Evolutionary conservation across 2,888 invertebrate species (phyloP), one percentile per base, ranked within the genome.

Genomic region (Chrysomela aeneicollis): DNA sequence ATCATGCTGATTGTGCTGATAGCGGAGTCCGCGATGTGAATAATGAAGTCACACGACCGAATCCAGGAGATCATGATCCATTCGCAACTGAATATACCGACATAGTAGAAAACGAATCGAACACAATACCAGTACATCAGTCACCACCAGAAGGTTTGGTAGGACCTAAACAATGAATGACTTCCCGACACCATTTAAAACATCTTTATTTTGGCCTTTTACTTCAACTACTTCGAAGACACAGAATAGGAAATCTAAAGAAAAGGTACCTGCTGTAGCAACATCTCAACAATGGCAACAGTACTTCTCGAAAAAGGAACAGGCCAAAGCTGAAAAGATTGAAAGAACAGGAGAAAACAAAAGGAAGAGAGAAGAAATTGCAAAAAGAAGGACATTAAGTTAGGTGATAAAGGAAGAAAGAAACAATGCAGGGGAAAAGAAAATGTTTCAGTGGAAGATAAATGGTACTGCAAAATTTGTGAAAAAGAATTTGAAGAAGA

Each of bases 231-330:
- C n/a, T n/a, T 42, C 12, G 3, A 17, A 42, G 42, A 17, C 4
- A 42, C 42, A 17, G 10, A 42, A 42, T 6, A 3, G 17, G 12
- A 42, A 42, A 42, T 42, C 42, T 42, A 15, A 42, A 42, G 42
- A 17, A 42, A 42, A 42, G 42, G 42, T 4, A 42, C 42, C 17
- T 42, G 42, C 42, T 42, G 42, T 42, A 42, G 42, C 42, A 42
- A 42, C 42, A 42, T 15, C 17, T 17, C 42, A 42, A 42, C 42
- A 42, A 42, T 42, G 42, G 42, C 42, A 42, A 42, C 42, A 42
- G 42, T 42, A 42, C 42, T 42, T 42, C 42, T 42, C 42, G n/a
- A n/a, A n/a, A n/a, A n/a, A n/a, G 17, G 17, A 42, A 42, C 17
- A 42, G 42, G 42, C 3, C 42, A n/a, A 42, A 42, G 17, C 17